These are phyloP conservation scores for Champsocephalus gunnari DNA, from an alignment of 2,797 vertebrate genomes.

Conservation along the genomic window DNA sequence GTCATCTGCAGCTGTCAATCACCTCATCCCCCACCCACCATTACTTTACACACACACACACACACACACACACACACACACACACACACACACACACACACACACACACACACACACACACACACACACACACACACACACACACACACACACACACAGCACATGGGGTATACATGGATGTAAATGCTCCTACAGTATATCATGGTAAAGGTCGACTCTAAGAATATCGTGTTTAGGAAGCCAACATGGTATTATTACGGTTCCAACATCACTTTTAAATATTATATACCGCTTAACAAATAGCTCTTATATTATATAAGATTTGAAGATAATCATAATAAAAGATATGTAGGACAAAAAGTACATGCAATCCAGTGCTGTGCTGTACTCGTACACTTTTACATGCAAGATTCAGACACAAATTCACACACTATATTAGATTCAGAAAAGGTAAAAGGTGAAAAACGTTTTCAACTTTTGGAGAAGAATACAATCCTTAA, in stretches of 20 bases:
- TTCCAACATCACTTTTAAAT: constrained; percentile 3
- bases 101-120: constrained; percentile 11
- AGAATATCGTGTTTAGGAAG: constrained; percentile 42
- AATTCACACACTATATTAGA: too few relatives aligned
- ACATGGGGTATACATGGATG: constrained; percentile 40
- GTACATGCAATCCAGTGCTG: too few relatives aligned
- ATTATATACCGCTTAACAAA: neutral
- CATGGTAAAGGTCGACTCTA: constrained; percentile 44
- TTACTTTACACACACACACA: constrained; percentile 11
- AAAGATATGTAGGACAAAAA: neutral
- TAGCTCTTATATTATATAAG: neutral
- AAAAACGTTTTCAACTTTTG: too few relatives aligned
- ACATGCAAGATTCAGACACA: too few relatives aligned
- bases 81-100: constrained; percentile 25
- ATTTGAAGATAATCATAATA: neutral
- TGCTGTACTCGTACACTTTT: neutral
- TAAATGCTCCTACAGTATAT: constrained; percentile 29
- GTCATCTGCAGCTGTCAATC: constrained; percentile 82
- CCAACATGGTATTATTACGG: neutral
- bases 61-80: constrained; percentile 20
- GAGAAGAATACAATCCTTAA: too few relatives aligned
- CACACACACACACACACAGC: constrained; percentile 22
- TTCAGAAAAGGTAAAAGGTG: too few relatives aligned
- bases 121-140: constrained; percentile 19
- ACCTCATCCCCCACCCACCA: constrained; percentile 33